phyloP scores from a whole-genome alignment of 1,140 invertebrate genomes.

The Drosophila parvula region DNA sequence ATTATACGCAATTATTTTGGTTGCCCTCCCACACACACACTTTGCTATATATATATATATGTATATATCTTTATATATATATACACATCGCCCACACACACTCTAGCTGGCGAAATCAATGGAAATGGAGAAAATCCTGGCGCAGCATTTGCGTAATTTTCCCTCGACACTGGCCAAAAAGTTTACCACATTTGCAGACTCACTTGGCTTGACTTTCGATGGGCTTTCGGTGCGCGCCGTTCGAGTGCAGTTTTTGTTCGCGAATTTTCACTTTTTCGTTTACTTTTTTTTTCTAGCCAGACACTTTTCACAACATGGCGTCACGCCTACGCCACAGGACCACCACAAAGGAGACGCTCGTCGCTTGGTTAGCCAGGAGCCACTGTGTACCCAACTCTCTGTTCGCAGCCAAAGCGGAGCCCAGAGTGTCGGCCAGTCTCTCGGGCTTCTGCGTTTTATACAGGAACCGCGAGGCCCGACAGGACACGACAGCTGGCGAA shows the following conservation, averaged over 20 bases:
- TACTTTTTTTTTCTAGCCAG: slow-evolving; percentile 22
- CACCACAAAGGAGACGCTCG: slow-evolving; percentile 14
- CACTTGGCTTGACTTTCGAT: slow-evolving; percentile 12
- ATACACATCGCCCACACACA: not conserved
- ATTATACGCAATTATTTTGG: slow-evolving; percentile 55
- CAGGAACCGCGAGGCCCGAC: slow-evolving; percentile 21
- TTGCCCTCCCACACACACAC: slow-evolving; percentile 38
- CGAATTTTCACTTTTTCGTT: slow-evolving; percentile 30
- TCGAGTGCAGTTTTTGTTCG: slow-evolving; percentile 42
- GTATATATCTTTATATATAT: slow-evolving; percentile 3
- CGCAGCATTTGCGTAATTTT: slow-evolving; percentile 42
- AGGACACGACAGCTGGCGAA: slow-evolving; percentile 13
- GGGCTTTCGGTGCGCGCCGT: slow-evolving; percentile 10
- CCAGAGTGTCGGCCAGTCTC: slow-evolving; percentile 65
- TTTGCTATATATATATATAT: slow-evolving; percentile 21
- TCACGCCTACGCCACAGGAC: slow-evolving; percentile 70
- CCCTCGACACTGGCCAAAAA: slow-evolving; percentile 16
- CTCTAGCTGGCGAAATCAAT: slow-evolving; percentile 28
- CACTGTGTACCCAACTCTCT: slow-evolving; percentile 26
- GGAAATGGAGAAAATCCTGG: slow-evolving; percentile 36
- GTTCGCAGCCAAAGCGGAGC: slow-evolving; percentile 67
- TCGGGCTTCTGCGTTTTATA: slow-evolving; percentile 64
- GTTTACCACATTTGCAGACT: slow-evolving; percentile 10
- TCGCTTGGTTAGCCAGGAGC: slow-evolving; percentile 23
- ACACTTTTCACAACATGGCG: slow-evolving; percentile 82